Base-by-base conservation (phyloP, 2,888 invertebrate genomes). In the Dynastes maya region DNA sequence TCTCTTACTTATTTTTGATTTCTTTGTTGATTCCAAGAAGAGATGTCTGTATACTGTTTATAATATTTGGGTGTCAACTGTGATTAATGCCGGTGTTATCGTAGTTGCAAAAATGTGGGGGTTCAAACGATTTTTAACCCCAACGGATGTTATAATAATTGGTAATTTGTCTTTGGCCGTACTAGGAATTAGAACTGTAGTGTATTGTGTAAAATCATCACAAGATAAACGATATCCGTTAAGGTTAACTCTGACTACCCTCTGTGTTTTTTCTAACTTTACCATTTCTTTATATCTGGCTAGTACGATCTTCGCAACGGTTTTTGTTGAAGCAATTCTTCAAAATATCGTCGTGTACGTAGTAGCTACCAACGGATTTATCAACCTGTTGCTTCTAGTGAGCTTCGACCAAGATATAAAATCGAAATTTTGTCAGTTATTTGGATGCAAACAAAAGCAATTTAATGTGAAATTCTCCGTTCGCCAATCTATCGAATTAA, bases 51-150 rank as follows among this genome's bases (percentile, higher is more conserved):
- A 37, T 13, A 29, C 45, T 13, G 45, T 74, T 13, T 74, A 74
- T 45, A 74, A 61, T 49, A 45, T 74, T 45, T 74, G 72, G 72
- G 40, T 40, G n/a, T 61, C 72, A 13, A 29, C 45, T 5, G 22
- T 61, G 8, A 22, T 74, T 13, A 74, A 74, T 27, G 29, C 45
- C 27, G 16, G 16, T 11, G 9, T 74, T 74, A 74, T 22, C 4
- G n/a, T 74, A 74, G 55, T 63, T 1, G 72, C n/a, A 5, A 45
- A 49, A 11, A 16, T 45, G n/a, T 27, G 11, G 2, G 45, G 27
- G 40, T 11, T 27, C 22, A 11, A 8, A 8, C 45, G 11, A 45
- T 8, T 8, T 45, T 61, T 61, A 40, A 27, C 27, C 22, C 13
- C 40, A 45, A 22, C 13, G 16, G 49, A 13, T 61, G 27, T 61